phyloP scores from a whole-genome alignment of 2,888 invertebrate genomes.

The Phasia obesa region DNA sequence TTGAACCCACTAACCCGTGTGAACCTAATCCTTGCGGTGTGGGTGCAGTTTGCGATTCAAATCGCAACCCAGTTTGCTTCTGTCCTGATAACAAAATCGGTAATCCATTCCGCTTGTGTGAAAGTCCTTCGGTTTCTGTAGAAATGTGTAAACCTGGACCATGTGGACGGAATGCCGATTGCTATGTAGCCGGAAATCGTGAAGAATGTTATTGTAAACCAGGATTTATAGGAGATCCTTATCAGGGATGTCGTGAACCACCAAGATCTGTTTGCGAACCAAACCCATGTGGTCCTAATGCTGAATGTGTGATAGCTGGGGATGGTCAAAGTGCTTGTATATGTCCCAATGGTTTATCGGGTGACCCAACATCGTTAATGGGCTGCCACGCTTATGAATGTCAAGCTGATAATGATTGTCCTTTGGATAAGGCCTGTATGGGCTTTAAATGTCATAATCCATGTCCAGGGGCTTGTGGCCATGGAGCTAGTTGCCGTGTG shows the following conservation, averaged over 20 bases:
- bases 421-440: conserved; percentile 88
- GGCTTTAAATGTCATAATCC: conserved; percentile 91
- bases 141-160: conserved; percentile 91
- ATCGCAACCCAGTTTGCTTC: conserved; percentile 90
- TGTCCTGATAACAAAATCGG: conserved; percentile 92
- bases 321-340: conserved; percentile 88
- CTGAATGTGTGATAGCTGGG: conserved; percentile 87
- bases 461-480: conserved; percentile 91
- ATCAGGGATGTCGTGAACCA: conserved; percentile 88
- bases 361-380: conserved; percentile 88
- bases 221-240: conserved; percentile 91
- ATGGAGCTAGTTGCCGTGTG: conserved; percentile 88
- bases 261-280: conserved; percentile 89
- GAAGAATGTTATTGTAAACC: conserved; percentile 92
- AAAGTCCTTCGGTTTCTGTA: conserved; percentile 84
- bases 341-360: conserved; percentile 89
- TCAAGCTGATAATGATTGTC: conserved; percentile 90
- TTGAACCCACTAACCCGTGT: conserved; percentile 90
- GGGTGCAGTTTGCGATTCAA: conserved; percentile 91
- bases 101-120: conserved; percentile 91
- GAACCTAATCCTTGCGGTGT: conserved; percentile 91
- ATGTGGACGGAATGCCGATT: conserved; percentile 92
- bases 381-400: conserved; percentile 92
- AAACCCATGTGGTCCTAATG: conserved; percentile 91
- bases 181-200: conserved; percentile 90